Evolutionary conservation across 37 sponge, comb jelly and placozoan species (phyloP).

Genomic region (Halichondria panicea): DNA sequence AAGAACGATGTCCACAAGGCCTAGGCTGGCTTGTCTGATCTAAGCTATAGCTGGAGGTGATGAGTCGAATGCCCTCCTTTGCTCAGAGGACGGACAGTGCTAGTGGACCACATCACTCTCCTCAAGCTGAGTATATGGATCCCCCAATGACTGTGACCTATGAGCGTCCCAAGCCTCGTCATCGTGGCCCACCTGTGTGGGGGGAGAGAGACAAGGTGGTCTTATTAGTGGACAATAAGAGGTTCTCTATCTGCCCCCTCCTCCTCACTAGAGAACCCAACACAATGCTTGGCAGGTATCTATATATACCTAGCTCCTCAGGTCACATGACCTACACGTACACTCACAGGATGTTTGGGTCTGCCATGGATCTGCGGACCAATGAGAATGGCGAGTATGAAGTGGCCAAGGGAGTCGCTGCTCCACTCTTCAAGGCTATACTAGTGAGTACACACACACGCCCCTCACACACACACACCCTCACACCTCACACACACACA

Average conservation of each 20-base stretch:
- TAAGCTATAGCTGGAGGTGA: no score
- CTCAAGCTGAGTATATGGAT: no score
- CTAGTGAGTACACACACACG: constrained; percentile 45
- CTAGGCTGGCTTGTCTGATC: no score
- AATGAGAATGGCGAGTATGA: constrained; percentile 71
- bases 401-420: constrained; percentile 68
- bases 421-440: constrained; percentile 62
- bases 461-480: background rate
- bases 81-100: no score
- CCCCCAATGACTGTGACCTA: no score
- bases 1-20: no score
- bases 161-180: no score
- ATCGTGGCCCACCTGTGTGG: constrained; percentile 1
- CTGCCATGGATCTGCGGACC: constrained; percentile 43
- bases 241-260: constrained; percentile 47
- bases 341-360: constrained; percentile 63
- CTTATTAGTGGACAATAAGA: constrained; percentile 58
- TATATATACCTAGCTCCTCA: background rate
- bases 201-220: constrained; percentile 44
- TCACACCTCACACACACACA: background rate
- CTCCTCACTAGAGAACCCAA: constrained; percentile 75
- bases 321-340: background rate
- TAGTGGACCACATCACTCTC: no score
- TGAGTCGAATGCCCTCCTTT: no score
- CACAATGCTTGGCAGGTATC: constrained; percentile 92